Base-by-base conservation (phyloP, 2,888 invertebrate genomes). In the Pegoplata infirma region DNA sequence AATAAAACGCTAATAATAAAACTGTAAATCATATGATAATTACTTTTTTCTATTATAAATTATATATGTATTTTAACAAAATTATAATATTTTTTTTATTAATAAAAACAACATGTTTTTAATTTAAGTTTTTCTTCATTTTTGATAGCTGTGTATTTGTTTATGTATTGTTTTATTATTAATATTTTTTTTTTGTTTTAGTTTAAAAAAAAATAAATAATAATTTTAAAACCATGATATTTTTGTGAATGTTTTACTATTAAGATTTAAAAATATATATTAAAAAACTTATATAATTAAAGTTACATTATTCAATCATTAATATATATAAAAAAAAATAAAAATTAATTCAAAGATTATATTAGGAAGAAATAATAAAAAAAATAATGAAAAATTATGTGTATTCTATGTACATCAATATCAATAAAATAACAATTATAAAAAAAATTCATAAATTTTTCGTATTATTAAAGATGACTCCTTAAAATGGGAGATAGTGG, bases 381-480 rank as follows among this genome's bases (percentile, higher is more conserved):
- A 44, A 46, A 40, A 66, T 28, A 71, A 56, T 40, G 53, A 55
- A 66, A n/a, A n/a, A n/a, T n/a, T n/a, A n/a, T 64, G 61, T 61
- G 47, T 75, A 56, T 66, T 61, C 14, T 44, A 75, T 75, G 63
- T 66, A 75, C 25, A 79, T 40, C 23, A 75, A 49, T 49, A 67
- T 66, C 64, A 61, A n/a, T 56, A 61, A 61, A 61, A 47, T 53
- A 63, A 56, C 73, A 71, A 61, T 36, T 25, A 55, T 66, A 56
- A 19, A 66, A 61, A 61, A 32, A 46, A 61, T 17, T 56, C 2
- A 53, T 67, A 56, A 76, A 49, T 36, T 40, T 36, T 4, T 6
- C 3, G 36, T 4, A 12, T 36, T 36, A 7, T 36, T 2, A 36
- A 3, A 12, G 8, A 25, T 5, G 6, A 25, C 5, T 25, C 6